Evolutionary conservation across 1,140 invertebrate genomes (phyloP).

Genomic region (Brachionus paranguensis): DNA sequence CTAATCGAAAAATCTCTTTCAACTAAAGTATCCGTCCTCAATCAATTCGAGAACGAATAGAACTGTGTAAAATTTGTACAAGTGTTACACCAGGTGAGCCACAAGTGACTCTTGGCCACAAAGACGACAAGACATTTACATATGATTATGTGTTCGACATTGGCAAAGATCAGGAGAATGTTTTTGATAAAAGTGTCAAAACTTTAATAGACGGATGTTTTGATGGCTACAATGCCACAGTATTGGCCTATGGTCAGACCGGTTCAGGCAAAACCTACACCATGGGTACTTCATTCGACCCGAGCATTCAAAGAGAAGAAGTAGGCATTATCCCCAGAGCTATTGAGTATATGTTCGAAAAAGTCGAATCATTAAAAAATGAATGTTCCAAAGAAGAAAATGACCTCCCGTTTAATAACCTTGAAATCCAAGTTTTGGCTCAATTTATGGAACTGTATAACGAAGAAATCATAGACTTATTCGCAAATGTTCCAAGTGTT

Average conservation of each 20-base stretch:
- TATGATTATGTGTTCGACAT: conserved; percentile 77
- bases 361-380: conserved; percentile 18
- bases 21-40: conserved; percentile 81
- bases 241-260: conserved; percentile 70
- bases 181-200: conserved; percentile 71
- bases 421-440: conserved; percentile 40
- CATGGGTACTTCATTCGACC: conserved; percentile 56
- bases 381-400: conserved; percentile 26
- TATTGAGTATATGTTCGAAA: conserved; percentile 5
- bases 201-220: conserved; percentile 63
- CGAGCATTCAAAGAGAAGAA: background rate
- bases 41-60: conserved; percentile 80
- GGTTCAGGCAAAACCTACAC: conserved; percentile 74
- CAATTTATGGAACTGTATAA: conserved; percentile 40
- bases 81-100: conserved; percentile 75
- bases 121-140: conserved; percentile 71
- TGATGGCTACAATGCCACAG: conserved; percentile 54
- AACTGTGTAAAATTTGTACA: conserved; percentile 88
- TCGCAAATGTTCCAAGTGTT: background rate
- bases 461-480: conserved; percentile 31
- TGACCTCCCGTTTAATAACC: background rate
- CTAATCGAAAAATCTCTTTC: background rate
- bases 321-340: conserved; percentile 23
- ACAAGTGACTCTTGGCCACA: conserved; percentile 53
- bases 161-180: conserved; percentile 63